Conservation (phyloP, 2,888 invertebrate species). For the Pachydiplax longipennis region DNA sequence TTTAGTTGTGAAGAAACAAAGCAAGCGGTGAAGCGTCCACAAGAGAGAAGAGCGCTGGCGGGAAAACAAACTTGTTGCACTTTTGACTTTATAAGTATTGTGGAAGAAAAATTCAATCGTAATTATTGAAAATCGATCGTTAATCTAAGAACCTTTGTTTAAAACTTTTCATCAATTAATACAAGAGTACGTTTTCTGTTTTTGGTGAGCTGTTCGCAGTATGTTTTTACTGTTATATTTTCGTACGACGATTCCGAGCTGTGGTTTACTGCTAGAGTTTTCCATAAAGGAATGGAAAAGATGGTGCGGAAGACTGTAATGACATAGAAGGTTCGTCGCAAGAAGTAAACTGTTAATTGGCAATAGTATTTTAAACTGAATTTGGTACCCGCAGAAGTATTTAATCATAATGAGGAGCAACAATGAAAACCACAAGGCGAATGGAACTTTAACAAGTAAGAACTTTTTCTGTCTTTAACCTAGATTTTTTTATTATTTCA, state of each 20-base stretch:
- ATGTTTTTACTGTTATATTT: background rate
- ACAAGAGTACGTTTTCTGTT: background rate
- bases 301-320: background rate
- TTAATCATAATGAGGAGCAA: constrained; percentile 21
- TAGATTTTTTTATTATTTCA: too few relatives aligned
- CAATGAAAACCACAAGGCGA: constrained; percentile 37
- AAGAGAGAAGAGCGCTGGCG: background rate
- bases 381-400: background rate
- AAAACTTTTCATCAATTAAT: background rate
- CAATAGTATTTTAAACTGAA: background rate
- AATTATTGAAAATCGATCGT: background rate
- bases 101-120: background rate
- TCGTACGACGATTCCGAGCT: background rate
- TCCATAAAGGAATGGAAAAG: background rate
- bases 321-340: background rate
- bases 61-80: constrained; percentile 37
- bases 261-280: background rate
- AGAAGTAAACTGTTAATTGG: background rate
- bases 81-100: background rate
- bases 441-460: constrained; percentile 2
- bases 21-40: background rate
- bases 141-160: background rate
- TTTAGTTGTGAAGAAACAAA: background rate
- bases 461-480: background rate
- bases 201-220: background rate